A percentile compares a stretch with the other conserved stretches of the same genome.
phyloP scores from a whole-genome alignment of 2,888 invertebrate species.

The Cepaea hortensis region DNA sequence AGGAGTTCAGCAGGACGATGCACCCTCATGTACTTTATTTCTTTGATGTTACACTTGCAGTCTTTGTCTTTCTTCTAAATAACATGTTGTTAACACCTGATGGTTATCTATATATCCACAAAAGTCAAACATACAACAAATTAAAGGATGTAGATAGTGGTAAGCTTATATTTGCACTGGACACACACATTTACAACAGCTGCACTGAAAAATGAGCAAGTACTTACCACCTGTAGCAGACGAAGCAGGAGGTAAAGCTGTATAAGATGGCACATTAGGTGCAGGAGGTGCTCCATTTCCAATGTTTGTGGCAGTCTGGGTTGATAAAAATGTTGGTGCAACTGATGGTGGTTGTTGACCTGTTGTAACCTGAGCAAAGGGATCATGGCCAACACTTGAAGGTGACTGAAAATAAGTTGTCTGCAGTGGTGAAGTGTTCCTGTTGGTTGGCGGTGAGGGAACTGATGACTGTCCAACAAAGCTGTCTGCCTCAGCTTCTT shows the following conservation, averaged over 20 bases:
- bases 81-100: too few species aligned
- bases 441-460: not conserved
- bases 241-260: slow-evolving; percentile 17
- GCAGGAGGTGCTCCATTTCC: not conserved
- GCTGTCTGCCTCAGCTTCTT: slow-evolving; percentile 76
- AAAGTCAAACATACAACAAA: too few species aligned
- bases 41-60: too few species aligned
- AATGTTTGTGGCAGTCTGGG: slow-evolving; percentile 25
- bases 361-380: slow-evolving; percentile 65
- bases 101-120: too few species aligned
- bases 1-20: too few species aligned
- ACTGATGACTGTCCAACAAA: slow-evolving; percentile 73
- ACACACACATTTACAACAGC: too few species aligned
- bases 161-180: too few species aligned
- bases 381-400: slow-evolving; percentile 56
- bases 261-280: not conserved
- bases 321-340: not conserved
- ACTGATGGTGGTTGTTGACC: slow-evolving; percentile 28
- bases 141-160: too few species aligned
- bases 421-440: slow-evolving; percentile 7
- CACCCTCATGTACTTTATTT: too few species aligned
- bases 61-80: too few species aligned
- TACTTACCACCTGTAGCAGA: slow-evolving; percentile 12
- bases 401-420: slow-evolving; percentile 46
- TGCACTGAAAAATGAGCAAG: not conserved